A percentile compares a stretch with the other conserved stretches of the same genome.
These are phyloP conservation scores for Bombus waltoni DNA, from an alignment of 1,140 invertebrate species.

Conservation along the genomic window DNA sequence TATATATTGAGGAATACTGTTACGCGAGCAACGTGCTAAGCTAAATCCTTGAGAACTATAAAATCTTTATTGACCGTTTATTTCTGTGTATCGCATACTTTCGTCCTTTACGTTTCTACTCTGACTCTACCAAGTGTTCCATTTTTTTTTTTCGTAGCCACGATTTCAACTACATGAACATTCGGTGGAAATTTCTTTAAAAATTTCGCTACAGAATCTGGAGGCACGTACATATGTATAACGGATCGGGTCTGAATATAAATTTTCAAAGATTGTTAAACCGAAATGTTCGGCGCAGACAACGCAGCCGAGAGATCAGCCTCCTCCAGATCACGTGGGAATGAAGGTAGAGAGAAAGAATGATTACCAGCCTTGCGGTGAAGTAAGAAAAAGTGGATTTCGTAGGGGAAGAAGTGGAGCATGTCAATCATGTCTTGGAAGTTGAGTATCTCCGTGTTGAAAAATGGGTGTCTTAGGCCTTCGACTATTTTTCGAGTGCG, in stretches of 20 bases:
- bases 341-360: conserved; percentile 5
- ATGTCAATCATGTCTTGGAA: not conserved
- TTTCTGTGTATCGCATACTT: not conserved
- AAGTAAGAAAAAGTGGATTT: conserved; percentile 6
- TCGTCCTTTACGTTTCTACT: too few species aligned
- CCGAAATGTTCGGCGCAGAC: too few species aligned
- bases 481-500: too few species aligned
- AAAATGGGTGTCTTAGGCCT: not conserved
- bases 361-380: not conserved
- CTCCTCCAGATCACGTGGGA: not conserved
- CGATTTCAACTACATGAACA: not conserved
- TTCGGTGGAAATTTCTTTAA: not conserved
- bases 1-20: not conserved
- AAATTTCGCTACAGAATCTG: not conserved
- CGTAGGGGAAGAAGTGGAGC: not conserved
- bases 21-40: not conserved
- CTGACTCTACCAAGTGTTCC: too few species aligned
- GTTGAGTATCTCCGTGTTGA: not conserved
- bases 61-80: not conserved
- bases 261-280: not conserved
- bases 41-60: not conserved
- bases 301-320: too few species aligned
- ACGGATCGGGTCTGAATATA: not conserved
- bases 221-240: not conserved
- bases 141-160: not conserved